phyloP scores from a whole-genome alignment of 2,113 vertebrate species.

The Callocephalon fimbriatum region DNA sequence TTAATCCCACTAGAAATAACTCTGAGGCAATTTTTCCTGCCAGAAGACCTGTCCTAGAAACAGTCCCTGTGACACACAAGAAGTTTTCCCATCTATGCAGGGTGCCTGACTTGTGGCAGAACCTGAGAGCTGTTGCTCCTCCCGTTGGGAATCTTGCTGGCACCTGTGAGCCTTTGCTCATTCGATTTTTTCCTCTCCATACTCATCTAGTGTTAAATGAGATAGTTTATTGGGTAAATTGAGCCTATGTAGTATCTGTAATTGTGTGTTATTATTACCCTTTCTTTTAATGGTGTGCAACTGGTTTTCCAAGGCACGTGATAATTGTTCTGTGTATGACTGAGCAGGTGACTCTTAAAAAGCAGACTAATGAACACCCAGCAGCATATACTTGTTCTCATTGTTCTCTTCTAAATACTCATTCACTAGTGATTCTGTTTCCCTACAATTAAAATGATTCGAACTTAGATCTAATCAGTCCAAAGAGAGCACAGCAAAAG shows the following conservation, averaged over 20 bases:
- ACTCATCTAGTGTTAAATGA: background rate
- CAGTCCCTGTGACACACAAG: background rate
- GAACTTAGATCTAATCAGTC: background rate
- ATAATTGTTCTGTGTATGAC: background rate
- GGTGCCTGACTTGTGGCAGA: background rate
- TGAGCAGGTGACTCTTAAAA: background rate
- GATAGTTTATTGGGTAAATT: background rate
- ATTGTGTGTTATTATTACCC: background rate
- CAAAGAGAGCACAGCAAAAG: background rate
- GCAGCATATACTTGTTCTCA: background rate
- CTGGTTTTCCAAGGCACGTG: background rate
- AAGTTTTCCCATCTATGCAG: background rate
- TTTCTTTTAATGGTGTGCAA: background rate
- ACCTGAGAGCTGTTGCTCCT: background rate
- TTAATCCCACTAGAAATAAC: background rate
- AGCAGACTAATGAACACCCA: background rate
- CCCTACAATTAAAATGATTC: background rate
- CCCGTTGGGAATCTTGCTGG: rapidly evolving
- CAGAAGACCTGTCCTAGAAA: background rate
- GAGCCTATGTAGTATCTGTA: background rate
- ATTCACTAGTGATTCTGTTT: background rate
- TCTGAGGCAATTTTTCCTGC: background rate
- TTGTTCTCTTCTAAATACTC: background rate
- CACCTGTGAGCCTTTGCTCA: background rate
- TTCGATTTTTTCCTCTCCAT: background rate